Conservation (phyloP, 2,888 invertebrate species). For the Brenthis daphne region DNA sequence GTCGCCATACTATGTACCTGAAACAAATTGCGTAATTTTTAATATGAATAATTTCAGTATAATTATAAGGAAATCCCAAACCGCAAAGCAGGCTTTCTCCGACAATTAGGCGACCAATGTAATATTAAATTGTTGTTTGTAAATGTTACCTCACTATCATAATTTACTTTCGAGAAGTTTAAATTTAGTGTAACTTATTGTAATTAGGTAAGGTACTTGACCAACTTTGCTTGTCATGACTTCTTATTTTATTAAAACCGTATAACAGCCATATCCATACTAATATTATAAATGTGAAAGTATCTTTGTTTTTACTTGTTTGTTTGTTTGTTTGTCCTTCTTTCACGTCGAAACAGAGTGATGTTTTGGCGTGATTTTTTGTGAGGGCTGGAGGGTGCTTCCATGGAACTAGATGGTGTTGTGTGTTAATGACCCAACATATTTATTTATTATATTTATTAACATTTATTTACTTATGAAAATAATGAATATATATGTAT, state of each 20-base stretch:
- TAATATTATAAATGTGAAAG: too few relatives aligned
- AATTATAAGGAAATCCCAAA: slow-evolving; percentile 2
- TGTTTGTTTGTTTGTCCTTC: too few relatives aligned
- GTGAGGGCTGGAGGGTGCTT: too few relatives aligned
- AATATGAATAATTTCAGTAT: slow-evolving; percentile 7
- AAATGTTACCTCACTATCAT: background rate
- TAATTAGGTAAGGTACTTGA: background rate
- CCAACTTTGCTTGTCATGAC: background rate
- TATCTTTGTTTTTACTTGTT: too few relatives aligned
- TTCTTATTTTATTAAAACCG: background rate
- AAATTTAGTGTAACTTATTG: background rate
- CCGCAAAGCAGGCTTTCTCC: slow-evolving; percentile 11
- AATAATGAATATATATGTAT: too few relatives aligned
- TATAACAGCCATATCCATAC: too few relatives aligned
- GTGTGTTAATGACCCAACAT: too few relatives aligned
- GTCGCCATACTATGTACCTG: slow-evolving; percentile 5
- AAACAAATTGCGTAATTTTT: slow-evolving; percentile 17
- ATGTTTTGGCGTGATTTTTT: too few relatives aligned
- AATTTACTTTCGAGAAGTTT: slow-evolving; percentile 5
- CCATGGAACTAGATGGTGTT: too few relatives aligned
- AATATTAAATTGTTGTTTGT: background rate
- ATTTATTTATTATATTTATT: too few relatives aligned
- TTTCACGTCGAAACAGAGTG: too few relatives aligned
- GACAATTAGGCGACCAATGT: background rate
- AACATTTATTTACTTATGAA: too few relatives aligned